Base-by-base conservation (phyloP, 2,888 invertebrate genomes). In the Brachynemurus nebulosus region DNA sequence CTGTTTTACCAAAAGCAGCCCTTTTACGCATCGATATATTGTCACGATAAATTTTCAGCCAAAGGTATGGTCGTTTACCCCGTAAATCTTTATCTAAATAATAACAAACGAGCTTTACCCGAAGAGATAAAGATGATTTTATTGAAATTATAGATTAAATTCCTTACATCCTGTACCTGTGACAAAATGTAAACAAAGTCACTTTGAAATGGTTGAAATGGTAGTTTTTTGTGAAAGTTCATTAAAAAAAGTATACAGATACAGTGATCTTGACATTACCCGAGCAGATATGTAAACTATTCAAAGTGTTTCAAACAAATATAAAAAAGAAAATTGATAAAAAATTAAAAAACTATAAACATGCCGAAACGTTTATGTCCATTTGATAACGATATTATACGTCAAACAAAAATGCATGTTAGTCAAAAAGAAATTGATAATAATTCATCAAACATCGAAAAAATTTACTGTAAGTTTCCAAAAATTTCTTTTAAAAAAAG, bases 291-390 rank as follows among this genome's bases (percentile, higher is more conserved):
- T n/a, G 27, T n/a, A 30, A 27, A 27, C 27, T 27, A n/a, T 30
- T 30, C 5, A 3, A 23, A 23, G n/a, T 12, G 30, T 30, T 30
- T 30, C n/a, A 30, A 30, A 30, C n/a, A 30, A 4, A 12, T 12
- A 11, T 30, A 9, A 30, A 30, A 30, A 12, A 5, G 30, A 12
- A 30, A 30, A 14, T 30, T 30, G n/a, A n/a, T 30, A 14, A 12
- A 11, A 30, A 2, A 30, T 30, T 30, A 12, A 3, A 30, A 12
- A 30, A 30, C 14, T 30, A 6, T 30, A 30, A 30, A 30, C n/a
- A 30, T 30, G 30, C 30, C 30, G n/a, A 30, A 30, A 30, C 30
- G 30, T 12, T 30, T 30, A 30, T 30, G 30, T 30, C 30, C 30
- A 9, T 30, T 30, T 30, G 30, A 30, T 12, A 30, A 30, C 14